phyloP scores from a whole-genome alignment of 1,140 invertebrate species.

The Adelges cooleyi region DNA sequence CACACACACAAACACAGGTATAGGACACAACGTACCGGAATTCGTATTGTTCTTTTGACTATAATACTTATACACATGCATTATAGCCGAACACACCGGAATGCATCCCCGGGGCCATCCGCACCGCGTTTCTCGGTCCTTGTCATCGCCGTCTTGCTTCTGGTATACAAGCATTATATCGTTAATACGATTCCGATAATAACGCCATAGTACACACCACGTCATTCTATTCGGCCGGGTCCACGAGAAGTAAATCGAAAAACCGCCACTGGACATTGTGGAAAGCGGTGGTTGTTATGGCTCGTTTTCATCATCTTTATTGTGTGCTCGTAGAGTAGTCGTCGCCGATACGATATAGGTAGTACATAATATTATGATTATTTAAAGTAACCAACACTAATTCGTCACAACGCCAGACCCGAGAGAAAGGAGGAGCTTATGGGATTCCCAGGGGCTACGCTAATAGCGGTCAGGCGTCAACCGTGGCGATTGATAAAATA shows the following conservation, averaged over 20 bases:
- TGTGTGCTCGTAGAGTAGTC: not conserved
- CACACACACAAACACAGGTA: not conserved
- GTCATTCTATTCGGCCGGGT: no score
- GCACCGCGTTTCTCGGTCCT: not conserved
- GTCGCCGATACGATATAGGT: no score
- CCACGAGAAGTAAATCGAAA: no score
- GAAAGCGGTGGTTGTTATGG: not conserved
- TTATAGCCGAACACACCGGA: not conserved
- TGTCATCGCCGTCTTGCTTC: no score
- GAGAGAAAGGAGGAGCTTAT: no score
- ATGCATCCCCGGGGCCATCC: not conserved
- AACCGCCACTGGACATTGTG: no score
- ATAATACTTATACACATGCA: not conserved
- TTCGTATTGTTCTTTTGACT: slow-evolving; percentile 15
- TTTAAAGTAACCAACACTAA: not conserved
- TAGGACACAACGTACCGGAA: slow-evolving; percentile 9
- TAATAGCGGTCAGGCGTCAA: not conserved
- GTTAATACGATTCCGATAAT: no score
- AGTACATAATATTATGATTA: no score
- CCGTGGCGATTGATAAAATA: not conserved
- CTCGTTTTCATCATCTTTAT: not conserved
- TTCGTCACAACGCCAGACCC: slow-evolving; percentile 1
- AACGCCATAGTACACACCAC: no score
- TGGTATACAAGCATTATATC: no score
- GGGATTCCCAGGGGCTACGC: not conserved